Evolutionary conservation across 2,888 invertebrate genomes (phyloP).

Genomic region (Entomobrya multifasciata): DNA sequence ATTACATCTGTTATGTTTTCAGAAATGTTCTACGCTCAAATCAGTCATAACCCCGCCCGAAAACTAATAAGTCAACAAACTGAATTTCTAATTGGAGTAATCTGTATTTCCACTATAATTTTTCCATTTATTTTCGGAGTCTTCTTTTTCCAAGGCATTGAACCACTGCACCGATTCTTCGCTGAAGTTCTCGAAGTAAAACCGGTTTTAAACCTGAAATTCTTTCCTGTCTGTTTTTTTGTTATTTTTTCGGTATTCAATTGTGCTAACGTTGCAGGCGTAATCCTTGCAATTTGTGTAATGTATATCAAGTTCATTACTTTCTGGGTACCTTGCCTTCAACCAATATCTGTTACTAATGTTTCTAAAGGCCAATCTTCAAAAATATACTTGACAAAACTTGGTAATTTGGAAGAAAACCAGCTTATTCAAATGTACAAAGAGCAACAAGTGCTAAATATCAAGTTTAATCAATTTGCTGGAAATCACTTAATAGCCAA

Average conservation of each 20-base stretch:
- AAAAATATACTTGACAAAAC: neutral
- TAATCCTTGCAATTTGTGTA: neutral
- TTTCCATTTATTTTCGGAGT: neutral
- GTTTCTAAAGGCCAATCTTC: neutral
- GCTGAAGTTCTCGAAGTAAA: conserved; percentile 17
- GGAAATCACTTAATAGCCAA: neutral
- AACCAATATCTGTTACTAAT: neutral
- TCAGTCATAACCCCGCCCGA: neutral
- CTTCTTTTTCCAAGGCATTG: conserved; percentile 12
- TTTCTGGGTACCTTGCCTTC: conserved; percentile 1
- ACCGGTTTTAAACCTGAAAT: neutral
- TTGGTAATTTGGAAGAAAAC: neutral
- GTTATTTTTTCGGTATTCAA: conserved; percentile 11
- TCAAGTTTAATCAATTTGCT: neutral
- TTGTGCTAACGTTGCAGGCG: neutral
- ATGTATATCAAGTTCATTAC: neutral
- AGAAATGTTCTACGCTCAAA: no score
- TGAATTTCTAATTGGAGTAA: neutral
- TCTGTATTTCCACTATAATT: neutral
- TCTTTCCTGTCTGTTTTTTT: neutral
- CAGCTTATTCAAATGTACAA: neutral
- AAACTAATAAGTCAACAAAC: neutral
- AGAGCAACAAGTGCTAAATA: conserved; percentile 28
- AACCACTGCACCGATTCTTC: conserved; percentile 45
- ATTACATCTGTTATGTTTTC: neutral